Evolutionary conservation across 2,797 vertebrate species (phyloP).

Genomic region (Typhlichthys eigenmanni): DNA sequence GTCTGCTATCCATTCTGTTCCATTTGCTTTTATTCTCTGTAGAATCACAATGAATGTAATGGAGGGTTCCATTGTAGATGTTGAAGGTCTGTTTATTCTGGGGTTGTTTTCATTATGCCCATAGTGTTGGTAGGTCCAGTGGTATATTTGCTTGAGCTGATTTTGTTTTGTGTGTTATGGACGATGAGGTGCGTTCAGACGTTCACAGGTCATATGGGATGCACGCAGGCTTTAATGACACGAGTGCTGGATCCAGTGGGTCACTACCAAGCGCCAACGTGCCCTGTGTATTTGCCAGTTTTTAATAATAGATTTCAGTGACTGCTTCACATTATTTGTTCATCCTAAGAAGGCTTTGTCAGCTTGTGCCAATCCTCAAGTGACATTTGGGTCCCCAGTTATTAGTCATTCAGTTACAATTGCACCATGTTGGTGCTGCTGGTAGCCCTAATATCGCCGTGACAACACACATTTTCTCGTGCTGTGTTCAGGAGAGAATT

Average conservation of each 20-base stretch:
- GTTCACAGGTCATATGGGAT: slow-evolving; percentile 21
- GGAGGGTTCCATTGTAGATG: slow-evolving; percentile 4
- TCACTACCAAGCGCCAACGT: slow-evolving; percentile 61
- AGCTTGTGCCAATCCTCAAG: slow-evolving; percentile 57
- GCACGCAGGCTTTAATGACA: neutral
- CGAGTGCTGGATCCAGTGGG: slow-evolving; percentile 39
- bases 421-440: slow-evolving; percentile 24
- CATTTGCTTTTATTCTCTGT: slow-evolving; percentile 23
- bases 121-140: slow-evolving; percentile 40
- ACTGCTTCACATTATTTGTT: slow-evolving; percentile 48
- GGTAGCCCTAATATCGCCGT: slow-evolving; percentile 36
- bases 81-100: slow-evolving; percentile 22
- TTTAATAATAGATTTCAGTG: slow-evolving; percentile 31
- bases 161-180: slow-evolving; percentile 45
- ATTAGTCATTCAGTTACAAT: slow-evolving; percentile 20
- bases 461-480: slow-evolving; percentile 17
- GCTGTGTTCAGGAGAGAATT: slow-evolving; percentile 29
- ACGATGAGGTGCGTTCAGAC: slow-evolving; percentile 50
- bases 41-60: slow-evolving; percentile 73
- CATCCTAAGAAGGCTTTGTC: slow-evolving; percentile 69
- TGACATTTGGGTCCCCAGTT: slow-evolving; percentile 20
- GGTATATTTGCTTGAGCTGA: slow-evolving; percentile 59
- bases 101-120: slow-evolving; percentile 45
- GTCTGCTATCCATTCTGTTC: slow-evolving; percentile 45
- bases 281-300: slow-evolving; percentile 33